Conservation (phyloP, 64 coral and sea anemone genomes). For the Orbicella faveolata region DNA sequence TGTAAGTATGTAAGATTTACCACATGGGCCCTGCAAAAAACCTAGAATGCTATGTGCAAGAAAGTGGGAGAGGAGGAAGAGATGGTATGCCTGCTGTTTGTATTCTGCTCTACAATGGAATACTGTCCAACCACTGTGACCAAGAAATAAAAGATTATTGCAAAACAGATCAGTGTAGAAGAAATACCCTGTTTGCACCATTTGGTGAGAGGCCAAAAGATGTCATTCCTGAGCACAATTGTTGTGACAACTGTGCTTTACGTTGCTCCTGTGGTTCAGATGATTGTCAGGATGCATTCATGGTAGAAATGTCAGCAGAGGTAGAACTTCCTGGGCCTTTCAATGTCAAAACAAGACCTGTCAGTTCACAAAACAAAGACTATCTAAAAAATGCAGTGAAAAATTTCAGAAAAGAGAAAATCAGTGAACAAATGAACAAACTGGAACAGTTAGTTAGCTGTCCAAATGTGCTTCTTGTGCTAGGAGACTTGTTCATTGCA, state of each 20-base stretch:
- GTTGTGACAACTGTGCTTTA: conserved; percentile 60
- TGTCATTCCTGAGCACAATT: conserved; percentile 3
- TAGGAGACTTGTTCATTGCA: conserved; percentile 43
- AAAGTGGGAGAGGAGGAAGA: neutral
- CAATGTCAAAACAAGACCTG: too few species aligned
- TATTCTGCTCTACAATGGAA: neutral
- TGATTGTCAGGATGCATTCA: neutral
- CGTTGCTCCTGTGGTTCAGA: conserved; percentile 38
- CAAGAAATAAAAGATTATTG: neutral
- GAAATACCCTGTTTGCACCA: neutral
- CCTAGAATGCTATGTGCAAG: conserved; percentile 13
- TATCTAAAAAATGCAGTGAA: too few species aligned
- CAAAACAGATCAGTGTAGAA: conserved; percentile 41
- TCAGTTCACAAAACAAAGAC: too few species aligned
- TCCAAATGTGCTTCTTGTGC: conserved; percentile 70
- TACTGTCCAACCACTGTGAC: neutral
- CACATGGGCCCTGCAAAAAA: conserved; percentile 57
- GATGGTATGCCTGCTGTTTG: neutral
- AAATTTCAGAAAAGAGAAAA: too few species aligned
- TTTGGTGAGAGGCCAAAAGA: too few species aligned
- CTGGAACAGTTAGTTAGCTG: conserved; percentile 61
- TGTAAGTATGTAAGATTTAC: conserved; percentile 34
- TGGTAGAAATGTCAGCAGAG: too few species aligned
- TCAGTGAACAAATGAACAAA: neutral
- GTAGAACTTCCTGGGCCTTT: too few species aligned